Percentiles rank a stretch among this genome's conserved stretches.
Conservation (phyloP, 2,797 vertebrate genomes). For the Trachops cirrhosus region DNA sequence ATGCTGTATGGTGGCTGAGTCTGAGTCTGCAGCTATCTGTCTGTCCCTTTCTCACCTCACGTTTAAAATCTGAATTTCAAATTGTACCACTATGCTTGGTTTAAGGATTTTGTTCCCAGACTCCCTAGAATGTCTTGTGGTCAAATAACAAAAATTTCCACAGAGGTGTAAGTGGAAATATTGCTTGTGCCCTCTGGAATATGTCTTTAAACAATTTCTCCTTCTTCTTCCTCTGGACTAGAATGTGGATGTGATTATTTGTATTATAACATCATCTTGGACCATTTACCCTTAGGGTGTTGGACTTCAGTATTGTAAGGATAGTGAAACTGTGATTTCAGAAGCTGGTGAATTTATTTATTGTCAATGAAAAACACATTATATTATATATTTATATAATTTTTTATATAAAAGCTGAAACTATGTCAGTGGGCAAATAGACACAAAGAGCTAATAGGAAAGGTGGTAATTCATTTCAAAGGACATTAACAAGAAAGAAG, state of each 20-base stretch:
- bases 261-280: not conserved
- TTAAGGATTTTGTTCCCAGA: not conserved
- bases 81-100: not conserved
- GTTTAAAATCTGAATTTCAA: not conserved
- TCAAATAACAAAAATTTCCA: not conserved
- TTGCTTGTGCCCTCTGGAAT: not conserved
- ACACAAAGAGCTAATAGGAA: not conserved
- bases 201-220: not conserved
- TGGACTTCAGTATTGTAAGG: not conserved
- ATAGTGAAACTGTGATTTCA: not conserved
- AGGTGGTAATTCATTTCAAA: not conserved
- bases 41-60: not conserved
- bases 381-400: not conserved
- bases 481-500: not conserved
- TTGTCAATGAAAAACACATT: not conserved
- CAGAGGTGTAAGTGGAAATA: not conserved
- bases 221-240: not conserved
- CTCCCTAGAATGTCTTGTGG: not conserved
- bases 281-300: not conserved
- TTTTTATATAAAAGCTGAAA: not conserved
- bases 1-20: not conserved
- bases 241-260: not conserved
- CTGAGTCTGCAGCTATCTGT: not conserved
- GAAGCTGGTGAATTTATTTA: not conserved
- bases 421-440: not conserved